A percentile compares a stretch with the other conserved stretches of the same genome.
These are phyloP conservation scores for Chrysomela aeneicollis DNA, from an alignment of 2,888 invertebrate genomes.

Conservation along the genomic window DNA sequence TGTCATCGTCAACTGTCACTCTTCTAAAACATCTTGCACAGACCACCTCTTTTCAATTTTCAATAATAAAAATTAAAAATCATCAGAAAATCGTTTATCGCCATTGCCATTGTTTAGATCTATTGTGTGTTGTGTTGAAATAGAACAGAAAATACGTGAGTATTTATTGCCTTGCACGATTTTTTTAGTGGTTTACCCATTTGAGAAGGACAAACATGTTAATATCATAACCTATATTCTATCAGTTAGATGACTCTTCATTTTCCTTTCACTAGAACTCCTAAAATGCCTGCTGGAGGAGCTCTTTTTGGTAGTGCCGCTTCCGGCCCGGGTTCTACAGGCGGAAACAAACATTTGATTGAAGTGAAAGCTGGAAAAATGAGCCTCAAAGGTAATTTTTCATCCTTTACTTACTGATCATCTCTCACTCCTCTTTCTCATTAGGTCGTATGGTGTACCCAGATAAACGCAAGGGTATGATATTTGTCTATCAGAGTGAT, in stretches of 20 bases:
- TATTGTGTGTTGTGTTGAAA: no score
- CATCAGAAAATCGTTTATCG: no score
- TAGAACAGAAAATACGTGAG: no score
- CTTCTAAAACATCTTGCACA: no score
- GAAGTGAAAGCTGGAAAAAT: constrained; percentile 97
- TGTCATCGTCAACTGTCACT: no score
- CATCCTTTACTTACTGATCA: neutral
- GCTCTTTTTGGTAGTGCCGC: constrained; percentile 80
- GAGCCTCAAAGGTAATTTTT: constrained; percentile 80
- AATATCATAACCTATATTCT: neutral
- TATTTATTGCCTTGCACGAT: no score
- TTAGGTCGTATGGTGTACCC: constrained; percentile 83
- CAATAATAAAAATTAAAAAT: no score
- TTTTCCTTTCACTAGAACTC: neutral
- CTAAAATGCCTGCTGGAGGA: constrained; percentile 69
- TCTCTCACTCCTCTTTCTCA: constrained; percentile 12
- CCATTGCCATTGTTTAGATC: no score
- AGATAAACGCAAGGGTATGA: constrained; percentile 92
- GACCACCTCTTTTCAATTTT: no score
- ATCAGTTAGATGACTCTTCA: neutral
- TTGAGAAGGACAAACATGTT: no score
- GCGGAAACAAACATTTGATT: constrained; percentile 88
- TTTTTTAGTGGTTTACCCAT: no score
- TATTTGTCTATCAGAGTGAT: constrained; percentile 96
- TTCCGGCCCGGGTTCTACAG: constrained; percentile 79